Base-by-base conservation (phyloP, 2,888 invertebrate genomes). In the Conomelus anceps region DNA sequence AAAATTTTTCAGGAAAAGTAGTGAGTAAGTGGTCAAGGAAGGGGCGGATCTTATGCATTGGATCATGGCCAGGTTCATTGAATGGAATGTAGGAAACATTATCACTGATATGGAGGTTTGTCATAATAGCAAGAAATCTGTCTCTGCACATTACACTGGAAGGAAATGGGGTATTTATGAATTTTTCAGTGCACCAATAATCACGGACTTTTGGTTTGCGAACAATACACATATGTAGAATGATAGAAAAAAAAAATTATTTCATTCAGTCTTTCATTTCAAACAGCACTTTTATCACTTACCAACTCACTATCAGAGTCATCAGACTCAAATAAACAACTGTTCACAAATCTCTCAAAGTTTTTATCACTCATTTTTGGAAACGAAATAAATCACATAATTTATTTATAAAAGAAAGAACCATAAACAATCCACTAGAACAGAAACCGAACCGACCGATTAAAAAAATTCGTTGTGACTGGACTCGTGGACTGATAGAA, bases 181-280 rank as follows among this genome's bases (percentile, higher is more conserved):
- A 88, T 22, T 22, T 3, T 11, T 84, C 84, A 23, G 84, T 88
- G 3, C 23, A 63, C 88, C 88, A 88, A 23, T 63, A 88, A 84
- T 88, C 88, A 22, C 84, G 23, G 17, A 88, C 11, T 84, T 22
- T 84, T 7, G 24, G 84, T 22, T 88, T 84, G 22, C 22, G 1
- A 0, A 84, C 84, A 63, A 88, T 23, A 84, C 88, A 88, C 88
- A 88, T 88, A 17, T 88, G 88, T 84, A 88, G 23, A 22, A 88
- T 84, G 22, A 63, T 88, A 23, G 88, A 88, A 88, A 88, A 88
- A 88, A 84, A 88, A 86, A 7, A 85, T 22, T 84, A 22, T 29
- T 84, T 89, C 26, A 26, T 22, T 85, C 85, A 89, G 20, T 26
- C 23, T 88, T 88, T 89, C 87, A 86, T 34, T 34, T 17, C 9